Base-by-base conservation (phyloP, 2,888 invertebrate genomes). In the Oligia strigilis region DNA sequence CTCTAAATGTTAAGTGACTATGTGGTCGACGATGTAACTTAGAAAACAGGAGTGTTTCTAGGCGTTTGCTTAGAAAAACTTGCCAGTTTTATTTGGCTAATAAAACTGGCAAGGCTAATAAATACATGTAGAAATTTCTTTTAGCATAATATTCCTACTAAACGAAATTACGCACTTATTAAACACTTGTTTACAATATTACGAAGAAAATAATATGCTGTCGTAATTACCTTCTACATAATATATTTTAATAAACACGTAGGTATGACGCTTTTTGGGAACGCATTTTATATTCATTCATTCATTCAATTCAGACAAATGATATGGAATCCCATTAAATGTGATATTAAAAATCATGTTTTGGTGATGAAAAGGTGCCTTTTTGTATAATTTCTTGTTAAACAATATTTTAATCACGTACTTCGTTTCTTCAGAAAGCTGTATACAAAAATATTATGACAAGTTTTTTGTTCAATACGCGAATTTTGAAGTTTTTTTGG, bases 271-370 rank as follows among this genome's bases (percentile, higher is more conserved):
- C 9, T 73, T 75, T 82, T 72, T 70, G 75, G 40, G 55, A 46
- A 5, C 55, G 9, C 55, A 87, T 62, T 70, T 78, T 46, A 76
- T 78, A 86, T 81, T 86, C 72, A 87, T 84, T 78, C 62, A 80
- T 84, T 78, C 62, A 80, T 84, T 84, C 76, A 72, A 72, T 65
- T 67, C 55, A 73, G 72, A 74, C 62, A 78, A 80, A 78, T 82
- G 64, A 74, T 75, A 70, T 4, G 46, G 23, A 55, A 78, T 29
- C 60, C 64, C 29, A 55, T 66, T 58, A 43, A 72, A n/a, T 19
- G 19, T 65, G 4, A 36, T 66, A 75, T 72, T 65, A 70, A 65
- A 79, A 80, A 52, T 11, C 43, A 55, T 75, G 71, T 77, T 76
- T 52, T 36, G n/a, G 11, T 36, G 14, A 66, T 49, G n/a, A 36